Evolutionary conservation across 2,113 vertebrate species (phyloP), one percentile per base, ranked within the genome.

Genomic region (Podarcis raffonei): DNA sequence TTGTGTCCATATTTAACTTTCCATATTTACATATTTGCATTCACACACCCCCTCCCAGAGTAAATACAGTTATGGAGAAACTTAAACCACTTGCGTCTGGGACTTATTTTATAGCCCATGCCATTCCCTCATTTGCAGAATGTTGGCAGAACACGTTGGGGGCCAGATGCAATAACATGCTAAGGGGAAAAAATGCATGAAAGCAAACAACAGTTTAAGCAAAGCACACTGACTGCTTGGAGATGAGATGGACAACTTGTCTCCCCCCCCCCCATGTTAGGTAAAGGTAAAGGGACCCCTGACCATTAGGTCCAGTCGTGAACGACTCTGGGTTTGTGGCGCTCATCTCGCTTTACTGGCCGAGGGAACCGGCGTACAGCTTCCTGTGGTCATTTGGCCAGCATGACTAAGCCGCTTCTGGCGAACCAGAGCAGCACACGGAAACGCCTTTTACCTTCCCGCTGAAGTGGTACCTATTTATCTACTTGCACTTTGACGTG

Each of bases 61-160:
- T 71, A 93, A 92, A 90, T 90, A 76, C 2, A 37, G 79, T 68
- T 89, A 83, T 39, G 39, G 80, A 65, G 89, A 87, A 88, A 93
- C 18, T 59, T 78, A 87, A 93, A 53, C 57, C 81, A 84, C 39
- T 84, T 89, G 91, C 23, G 69, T 92, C 75, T 78, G 30, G 71
- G 71, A 87, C 75, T 89, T 83, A 8, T 80, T 48, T 22, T 84
- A 87, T 3, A 69, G 32, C 72, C 1, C 27, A 39, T 74, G 39
- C 48, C 23, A 35, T 92, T 86, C 35, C 85, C 48, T 62, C 87
- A 5, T 66, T 89, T 91, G 81, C 48, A 23, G 82, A 92, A 37
- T 74, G 11, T 92, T 20, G 87, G 89, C 89, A 77, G 83, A 66
- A 48, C 83, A 66, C 11, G 93, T 83, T 91, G 84, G 76, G 78